Evolutionary conservation across 2,113 vertebrate genomes (phyloP), one percentile per base, ranked within the genome.

Genomic region (Pycnonotus jocosus): DNA sequence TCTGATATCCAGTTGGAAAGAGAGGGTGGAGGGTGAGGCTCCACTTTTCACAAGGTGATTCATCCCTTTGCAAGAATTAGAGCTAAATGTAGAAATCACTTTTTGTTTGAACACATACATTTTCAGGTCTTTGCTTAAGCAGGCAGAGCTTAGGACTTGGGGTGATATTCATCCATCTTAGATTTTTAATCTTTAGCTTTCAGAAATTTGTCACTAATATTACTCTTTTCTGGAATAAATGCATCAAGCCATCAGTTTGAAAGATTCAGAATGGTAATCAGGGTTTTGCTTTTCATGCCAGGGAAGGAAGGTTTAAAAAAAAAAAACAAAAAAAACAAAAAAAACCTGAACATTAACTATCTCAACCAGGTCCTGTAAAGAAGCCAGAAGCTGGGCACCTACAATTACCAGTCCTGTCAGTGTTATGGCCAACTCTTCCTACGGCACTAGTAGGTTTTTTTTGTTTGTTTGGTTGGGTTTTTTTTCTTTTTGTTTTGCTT

Each of bases 21-120:
- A 97, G 88, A 51, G 96, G 91, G 94, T 96, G 95, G 88, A 92
- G 95, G 50, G 87, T 93, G 93, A 97, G 92, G 96, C 95, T 97
- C 96, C 96, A 97, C 96, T 96, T 96, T 96, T 96, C 96, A 96
- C 94, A 95, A 90, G 96, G 95, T 96, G 96, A 96, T 97, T 97
- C 94, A 0, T 94, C 93, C 95, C 95, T 97, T 96, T 83, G 94
- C 94, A 97, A 97, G 96, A 97, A 97, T 96, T 96, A 96, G 96
- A 97, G 89, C 96, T 97, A 95, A 86, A 97, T 96, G 93, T 94
- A 95, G 96, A 97, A 61, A 97, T 95, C 84, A 96, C 95, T 95
- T 86, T 94, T 96, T 81, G 93, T 53, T 95, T 94, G 92, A 92
- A 97, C 69, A 95, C 35, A 96, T 30, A 89, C 91, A 93, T 91